phyloP scores from a whole-genome alignment of 2,888 invertebrate genomes.

The Odontothrips loti region DNA sequence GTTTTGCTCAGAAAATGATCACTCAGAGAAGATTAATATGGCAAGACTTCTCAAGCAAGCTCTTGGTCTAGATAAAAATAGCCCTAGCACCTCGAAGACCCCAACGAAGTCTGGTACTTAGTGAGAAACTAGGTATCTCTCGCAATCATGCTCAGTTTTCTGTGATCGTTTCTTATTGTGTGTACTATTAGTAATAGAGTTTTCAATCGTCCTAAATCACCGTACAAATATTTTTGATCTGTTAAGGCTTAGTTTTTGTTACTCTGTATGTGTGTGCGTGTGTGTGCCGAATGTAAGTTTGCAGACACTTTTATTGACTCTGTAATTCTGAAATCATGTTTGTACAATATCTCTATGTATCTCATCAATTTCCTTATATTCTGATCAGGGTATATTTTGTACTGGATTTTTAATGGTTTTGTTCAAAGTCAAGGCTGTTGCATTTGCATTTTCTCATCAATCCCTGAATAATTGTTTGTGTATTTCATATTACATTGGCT shows the following conservation, averaged over 20 bases:
- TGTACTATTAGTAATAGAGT: background rate
- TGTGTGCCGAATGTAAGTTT: background rate
- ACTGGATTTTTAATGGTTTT: background rate
- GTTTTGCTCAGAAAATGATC: constrained; percentile 60
- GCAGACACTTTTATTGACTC: background rate
- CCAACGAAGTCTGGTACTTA: background rate
- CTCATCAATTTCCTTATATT: background rate
- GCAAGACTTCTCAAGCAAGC: constrained; percentile 74
- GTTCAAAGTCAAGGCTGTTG: background rate
- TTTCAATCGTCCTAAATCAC: background rate
- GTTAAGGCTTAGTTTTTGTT: constrained; percentile 23
- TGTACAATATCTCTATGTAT: background rate
- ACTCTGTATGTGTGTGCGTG: background rate
- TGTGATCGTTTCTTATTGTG: background rate
- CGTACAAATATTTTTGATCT: background rate
- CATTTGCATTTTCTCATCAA: no score
- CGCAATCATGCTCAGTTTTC: background rate
- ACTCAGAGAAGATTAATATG: constrained; percentile 71
- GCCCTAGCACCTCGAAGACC: background rate
- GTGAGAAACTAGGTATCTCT: background rate
- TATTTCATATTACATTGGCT: background rate
- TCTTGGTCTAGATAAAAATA: constrained; percentile 54
- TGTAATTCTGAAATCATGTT: background rate
- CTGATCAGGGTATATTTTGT: background rate
- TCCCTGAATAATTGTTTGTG: background rate